Percentiles rank a stretch among this genome's conserved stretches.
Evolutionary conservation across 2,113 vertebrate genomes (phyloP).

Genomic region (Neodon shergylaensis): DNA sequence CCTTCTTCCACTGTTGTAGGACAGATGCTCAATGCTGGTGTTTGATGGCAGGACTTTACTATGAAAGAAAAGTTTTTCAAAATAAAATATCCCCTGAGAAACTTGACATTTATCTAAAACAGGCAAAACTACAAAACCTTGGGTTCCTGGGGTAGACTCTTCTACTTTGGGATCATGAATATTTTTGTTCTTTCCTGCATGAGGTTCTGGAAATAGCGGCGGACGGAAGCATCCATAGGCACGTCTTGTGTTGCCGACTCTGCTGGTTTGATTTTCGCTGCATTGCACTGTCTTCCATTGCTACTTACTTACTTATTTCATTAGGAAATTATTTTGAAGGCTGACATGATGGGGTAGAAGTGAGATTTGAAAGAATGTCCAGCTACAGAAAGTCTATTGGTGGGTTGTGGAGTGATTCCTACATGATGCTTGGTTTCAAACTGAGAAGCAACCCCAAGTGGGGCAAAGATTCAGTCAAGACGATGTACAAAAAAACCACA

Average conservation of each 20-base stretch:
- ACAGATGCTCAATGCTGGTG: neutral
- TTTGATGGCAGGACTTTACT: neutral
- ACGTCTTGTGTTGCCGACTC: neutral
- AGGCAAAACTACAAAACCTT: neutral
- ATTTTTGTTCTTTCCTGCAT: neutral
- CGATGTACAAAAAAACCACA: neutral
- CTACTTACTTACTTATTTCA: neutral
- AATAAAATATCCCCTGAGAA: neutral
- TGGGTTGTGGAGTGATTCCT: neutral
- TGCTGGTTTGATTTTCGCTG: neutral
- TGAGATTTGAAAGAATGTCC: neutral
- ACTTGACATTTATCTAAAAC: neutral
- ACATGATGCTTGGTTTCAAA: constrained; percentile 18
- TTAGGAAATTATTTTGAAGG: neutral
- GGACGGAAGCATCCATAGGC: neutral
- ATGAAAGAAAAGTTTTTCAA: neutral
- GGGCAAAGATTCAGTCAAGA: neutral
- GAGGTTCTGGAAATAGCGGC: neutral
- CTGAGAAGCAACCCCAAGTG: neutral
- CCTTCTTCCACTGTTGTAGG: neutral
- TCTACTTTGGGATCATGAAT: neutral
- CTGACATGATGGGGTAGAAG: neutral
- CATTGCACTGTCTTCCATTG: neutral
- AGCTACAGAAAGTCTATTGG: neutral
- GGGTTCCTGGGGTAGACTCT: neutral